These are phyloP conservation scores for Eulithis prunata DNA, from an alignment of 2,888 invertebrate genomes.

Conservation along the genomic window DNA sequence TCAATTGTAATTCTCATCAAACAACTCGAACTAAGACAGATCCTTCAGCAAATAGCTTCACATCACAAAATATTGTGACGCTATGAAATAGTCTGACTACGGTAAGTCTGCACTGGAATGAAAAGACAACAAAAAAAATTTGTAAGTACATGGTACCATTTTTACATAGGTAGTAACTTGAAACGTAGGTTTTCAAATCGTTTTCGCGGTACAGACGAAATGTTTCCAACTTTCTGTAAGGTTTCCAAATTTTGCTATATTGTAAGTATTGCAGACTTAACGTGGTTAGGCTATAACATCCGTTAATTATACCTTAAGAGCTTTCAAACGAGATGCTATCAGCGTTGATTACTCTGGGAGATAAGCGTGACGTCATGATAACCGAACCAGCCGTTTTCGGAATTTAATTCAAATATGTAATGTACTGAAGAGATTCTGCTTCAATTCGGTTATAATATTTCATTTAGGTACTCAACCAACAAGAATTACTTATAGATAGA, in stretches of 20 bases:
- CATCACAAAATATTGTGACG: slow-evolving; percentile 27
- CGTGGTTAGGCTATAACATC: slow-evolving; percentile 8
- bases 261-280: too few relatives aligned
- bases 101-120: too few relatives aligned
- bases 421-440: slow-evolving; percentile 3
- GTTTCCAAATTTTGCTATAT: too few relatives aligned
- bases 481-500: too few relatives aligned
- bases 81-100: slow-evolving; percentile 5
- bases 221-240: too few relatives aligned
- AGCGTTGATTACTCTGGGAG: slow-evolving; percentile 23
- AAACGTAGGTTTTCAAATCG: too few relatives aligned
- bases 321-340: slow-evolving; percentile 26
- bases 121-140: too few relatives aligned
- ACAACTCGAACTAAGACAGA: slow-evolving; percentile 20
- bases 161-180: too few relatives aligned
- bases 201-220: too few relatives aligned
- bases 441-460: background rate
- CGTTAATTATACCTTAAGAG: slow-evolving; percentile 33
- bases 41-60: slow-evolving; percentile 24
- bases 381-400: slow-evolving; percentile 13
- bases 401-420: slow-evolving; percentile 5
- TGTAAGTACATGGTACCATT: too few relatives aligned
- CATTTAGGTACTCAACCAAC: too few relatives aligned
- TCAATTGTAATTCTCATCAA: slow-evolving; percentile 25
- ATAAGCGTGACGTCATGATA: slow-evolving; percentile 18